Base-by-base conservation (phyloP, 2,888 invertebrate genomes). In the Heliconius hortense region DNA sequence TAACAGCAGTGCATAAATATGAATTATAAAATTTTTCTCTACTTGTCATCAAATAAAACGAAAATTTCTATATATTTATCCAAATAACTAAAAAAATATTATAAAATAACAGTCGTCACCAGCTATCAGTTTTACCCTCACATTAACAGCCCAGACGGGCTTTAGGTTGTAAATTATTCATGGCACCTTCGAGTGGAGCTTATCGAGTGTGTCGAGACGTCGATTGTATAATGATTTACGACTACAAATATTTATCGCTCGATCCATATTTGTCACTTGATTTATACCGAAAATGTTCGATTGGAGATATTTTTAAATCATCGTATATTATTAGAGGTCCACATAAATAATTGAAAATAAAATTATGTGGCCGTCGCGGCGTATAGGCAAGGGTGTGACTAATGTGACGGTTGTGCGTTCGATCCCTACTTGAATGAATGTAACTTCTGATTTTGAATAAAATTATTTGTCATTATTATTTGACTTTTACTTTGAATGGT, bases 101-200 rank as follows among this genome's bases (percentile, higher is more conserved):
- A 56, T n/a, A n/a, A 21, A 53, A 28, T 53, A 28, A 39, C 24
- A 72, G 10, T 21, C 18, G 8, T 18, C 60, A 11, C 11, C 18
- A 39, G 60, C 28, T 74, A 74, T 74, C 60, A 43, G 43, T 69
- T 67, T 11, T 39, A 62, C 26, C 31, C 62, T 21, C 5, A 62
- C n/a, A 69, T 70, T 67, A 21, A 35, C 62, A 69, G 48, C 21
- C 53, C 39, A 48, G 35, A 28, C 62, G 68, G 62, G 59, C 66
- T 10, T 66, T 77, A 56, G 68, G 64, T 75, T 70, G 77, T 77
- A 79, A 76, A 79, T 79, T 76, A 79, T 77, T 77, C 79, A 79
- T 77, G 63, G 39, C 60, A 72, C 76, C 73, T 73, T 70, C 76
- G 73, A 75, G 74, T 69, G 64, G 28, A 67, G 78, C 66, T 78